Evolutionary conservation across 2,113 vertebrate genomes (phyloP).

Genomic region (Macrotus californicus): DNA sequence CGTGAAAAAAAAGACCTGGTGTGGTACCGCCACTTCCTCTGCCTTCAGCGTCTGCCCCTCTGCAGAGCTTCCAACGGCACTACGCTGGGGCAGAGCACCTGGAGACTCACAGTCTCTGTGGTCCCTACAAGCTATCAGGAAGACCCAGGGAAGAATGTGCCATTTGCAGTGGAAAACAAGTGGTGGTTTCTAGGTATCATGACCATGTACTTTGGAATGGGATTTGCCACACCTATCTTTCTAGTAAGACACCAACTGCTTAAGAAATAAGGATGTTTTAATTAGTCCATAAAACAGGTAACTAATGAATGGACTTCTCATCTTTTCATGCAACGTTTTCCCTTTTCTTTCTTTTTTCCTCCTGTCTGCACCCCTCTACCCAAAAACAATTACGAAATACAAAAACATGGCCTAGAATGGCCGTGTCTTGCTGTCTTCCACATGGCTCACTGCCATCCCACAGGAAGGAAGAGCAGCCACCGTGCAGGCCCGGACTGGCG

Average conservation of each 20-base stretch:
- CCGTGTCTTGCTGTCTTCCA: accelerated
- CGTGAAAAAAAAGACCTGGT: background rate
- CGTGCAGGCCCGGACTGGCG: accelerated
- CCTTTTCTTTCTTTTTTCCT: background rate
- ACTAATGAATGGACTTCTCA: background rate
- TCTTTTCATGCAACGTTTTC: background rate
- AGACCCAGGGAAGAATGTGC: background rate
- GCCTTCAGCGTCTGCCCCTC: background rate
- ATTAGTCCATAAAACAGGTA: background rate
- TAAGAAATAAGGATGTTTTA: background rate
- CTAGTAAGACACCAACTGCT: background rate
- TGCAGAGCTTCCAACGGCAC: accelerated
- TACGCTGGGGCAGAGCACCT: constrained; percentile 84
- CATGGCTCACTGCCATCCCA: background rate
- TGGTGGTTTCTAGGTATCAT: background rate
- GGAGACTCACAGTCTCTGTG: constrained; percentile 88
- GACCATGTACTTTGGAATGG: background rate
- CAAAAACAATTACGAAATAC: background rate
- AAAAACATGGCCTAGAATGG: background rate
- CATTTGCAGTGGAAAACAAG: background rate
- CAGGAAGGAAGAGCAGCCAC: background rate
- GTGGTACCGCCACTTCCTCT: background rate
- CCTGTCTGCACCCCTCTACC: background rate
- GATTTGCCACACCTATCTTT: background rate
- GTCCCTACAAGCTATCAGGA: constrained; percentile 77